Base-by-base conservation (phyloP, 2,113 vertebrate genomes). In the Oryzias celebensis region DNA sequence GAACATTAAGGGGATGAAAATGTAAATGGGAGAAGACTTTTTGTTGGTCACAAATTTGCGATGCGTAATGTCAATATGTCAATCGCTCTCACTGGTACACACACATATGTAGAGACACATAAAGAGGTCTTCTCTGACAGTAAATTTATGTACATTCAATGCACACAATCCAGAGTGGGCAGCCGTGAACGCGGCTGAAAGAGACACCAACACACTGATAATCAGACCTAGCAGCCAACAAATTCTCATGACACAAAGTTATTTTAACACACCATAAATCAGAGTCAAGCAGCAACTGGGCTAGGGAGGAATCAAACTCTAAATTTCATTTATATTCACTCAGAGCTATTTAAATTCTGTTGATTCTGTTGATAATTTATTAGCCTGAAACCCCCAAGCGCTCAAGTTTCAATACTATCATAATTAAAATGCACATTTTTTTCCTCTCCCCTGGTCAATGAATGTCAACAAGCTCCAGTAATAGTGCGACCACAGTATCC, bases 241-340 rank as follows among this genome's bases (percentile, higher is more conserved):
- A 76, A 82, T 74, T 68, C 71, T 68, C 3, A 54, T 65, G 73
- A 78, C 56, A 80, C 61, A 52, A 73, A 69, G 28, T 71, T 61
- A 55, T 74, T 64, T 62, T 14, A 51, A 74, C 70, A 78, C 67
- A 59, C 63, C 50, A 73, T 65, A 74, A 83, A 80, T 86, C 77
- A 68, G 66, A 59, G 72, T 60, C 61, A 49, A 53, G 58, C 60
- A 59, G 66, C 65, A 71, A 69, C 48, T 65, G 57, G 57, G 36
- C 48, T 67, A 8, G 8, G 54, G 52, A 52, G 22, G 26, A 58
- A 62, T 61, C 28, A 18, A 66, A 57, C 24, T 4, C 36, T 57
- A 48, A 66, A 45, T 12, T 16, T 2, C 14, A 43, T 55, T 45
- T 62, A 62, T 42, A 54, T 26, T 47, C 44, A 44, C 47, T 17